phyloP scores from a whole-genome alignment of 2,113 vertebrate genomes.

The Tragelaphus scriptus region DNA sequence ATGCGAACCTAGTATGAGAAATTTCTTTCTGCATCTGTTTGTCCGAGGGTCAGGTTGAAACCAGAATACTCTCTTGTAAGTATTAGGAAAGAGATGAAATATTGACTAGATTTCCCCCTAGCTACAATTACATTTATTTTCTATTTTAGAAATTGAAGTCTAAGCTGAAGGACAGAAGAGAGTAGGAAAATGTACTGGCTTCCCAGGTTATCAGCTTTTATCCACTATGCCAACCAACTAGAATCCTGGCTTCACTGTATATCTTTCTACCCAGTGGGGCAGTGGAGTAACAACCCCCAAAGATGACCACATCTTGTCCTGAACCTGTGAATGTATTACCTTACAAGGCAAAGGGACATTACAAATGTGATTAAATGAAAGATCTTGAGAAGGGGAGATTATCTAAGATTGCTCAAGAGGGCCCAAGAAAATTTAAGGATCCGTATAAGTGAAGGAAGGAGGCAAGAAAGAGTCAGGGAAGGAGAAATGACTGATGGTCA shows the following conservation, averaged over 20 bases:
- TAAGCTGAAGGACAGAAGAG: neutral
- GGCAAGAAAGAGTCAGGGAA: neutral
- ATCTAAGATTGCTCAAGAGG: neutral
- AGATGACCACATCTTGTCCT: neutral
- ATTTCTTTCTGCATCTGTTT: neutral
- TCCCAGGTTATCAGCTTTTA: neutral
- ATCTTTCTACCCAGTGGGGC: neutral
- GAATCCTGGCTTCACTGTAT: neutral
- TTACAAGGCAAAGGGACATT: neutral
- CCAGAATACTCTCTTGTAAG: neutral
- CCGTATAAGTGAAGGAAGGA: neutral
- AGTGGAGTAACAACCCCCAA: neutral
- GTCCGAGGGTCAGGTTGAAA: neutral
- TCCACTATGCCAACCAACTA: neutral
- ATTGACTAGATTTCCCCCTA: neutral
- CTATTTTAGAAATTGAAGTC: neutral
- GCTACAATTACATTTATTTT: neutral
- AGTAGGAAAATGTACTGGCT: neutral
- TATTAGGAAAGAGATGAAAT: neutral
- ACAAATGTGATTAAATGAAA: neutral
- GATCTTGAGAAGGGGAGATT: neutral
- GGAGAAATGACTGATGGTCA: neutral
- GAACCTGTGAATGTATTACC: neutral
- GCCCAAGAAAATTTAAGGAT: neutral
- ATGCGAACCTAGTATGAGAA: neutral